phyloP scores from a whole-genome alignment of 2,113 vertebrate genomes.

The Tricholaema leucomelas region DNA sequence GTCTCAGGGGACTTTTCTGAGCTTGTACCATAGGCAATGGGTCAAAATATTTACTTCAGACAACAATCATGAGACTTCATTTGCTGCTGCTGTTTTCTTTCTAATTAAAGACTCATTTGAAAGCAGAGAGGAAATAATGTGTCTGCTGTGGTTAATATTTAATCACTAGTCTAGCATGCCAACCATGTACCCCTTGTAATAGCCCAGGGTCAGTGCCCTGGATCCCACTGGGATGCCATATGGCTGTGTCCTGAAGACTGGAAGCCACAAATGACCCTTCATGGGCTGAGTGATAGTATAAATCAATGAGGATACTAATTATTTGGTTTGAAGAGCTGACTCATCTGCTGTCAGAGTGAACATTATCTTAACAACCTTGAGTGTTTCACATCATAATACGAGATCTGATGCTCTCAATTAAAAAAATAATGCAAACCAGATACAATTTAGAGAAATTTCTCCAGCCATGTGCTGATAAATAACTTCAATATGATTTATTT shows the following conservation, averaged over 20 bases:
- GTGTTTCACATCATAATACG: neutral
- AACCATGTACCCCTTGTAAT: slow-evolving; percentile 42
- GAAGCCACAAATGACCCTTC: slow-evolving; percentile 35
- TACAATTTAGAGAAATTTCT: neutral
- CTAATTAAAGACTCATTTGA: slow-evolving; percentile 63
- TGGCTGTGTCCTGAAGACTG: slow-evolving; percentile 31
- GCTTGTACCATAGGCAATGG: slow-evolving; percentile 40
- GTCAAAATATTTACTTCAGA: slow-evolving; percentile 66
- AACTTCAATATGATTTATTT: neutral
- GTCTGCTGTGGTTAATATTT: slow-evolving; percentile 63
- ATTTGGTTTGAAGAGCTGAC: slow-evolving; percentile 24
- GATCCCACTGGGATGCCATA: slow-evolving; percentile 34
- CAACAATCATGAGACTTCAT: slow-evolving; percentile 57
- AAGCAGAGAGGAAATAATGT: slow-evolving; percentile 58
- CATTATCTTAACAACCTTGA: slow-evolving; percentile 41
- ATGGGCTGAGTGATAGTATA: neutral
- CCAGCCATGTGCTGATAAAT: neutral
- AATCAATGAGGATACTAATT: slow-evolving; percentile 51
- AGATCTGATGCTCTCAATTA: neutral
- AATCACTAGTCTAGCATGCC: slow-evolving; percentile 17
- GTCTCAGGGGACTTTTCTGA: slow-evolving; percentile 23
- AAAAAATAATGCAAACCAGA: neutral
- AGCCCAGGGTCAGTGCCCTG: slow-evolving; percentile 9
- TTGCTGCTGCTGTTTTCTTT: slow-evolving; percentile 50
- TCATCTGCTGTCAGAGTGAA: slow-evolving; percentile 19